These are phyloP conservation scores for Sinocyclocheilus rhinocerous DNA, from an alignment of 2,113 vertebrate species.

Conservation along the genomic window DNA sequence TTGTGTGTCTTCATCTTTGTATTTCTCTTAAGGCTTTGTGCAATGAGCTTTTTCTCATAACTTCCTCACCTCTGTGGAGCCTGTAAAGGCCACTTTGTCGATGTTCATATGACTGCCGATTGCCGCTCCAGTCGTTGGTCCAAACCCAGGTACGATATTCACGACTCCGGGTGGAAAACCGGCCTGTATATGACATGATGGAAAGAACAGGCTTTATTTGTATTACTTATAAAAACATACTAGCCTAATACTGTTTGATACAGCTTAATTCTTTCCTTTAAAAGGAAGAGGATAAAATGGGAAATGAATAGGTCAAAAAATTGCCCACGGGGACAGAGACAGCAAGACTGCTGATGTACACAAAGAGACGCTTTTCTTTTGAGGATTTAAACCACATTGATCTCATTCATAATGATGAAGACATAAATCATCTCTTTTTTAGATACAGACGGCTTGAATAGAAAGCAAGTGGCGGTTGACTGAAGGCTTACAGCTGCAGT, in stretches of 20 bases:
- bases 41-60: neutral
- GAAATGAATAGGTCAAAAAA: slow-evolving; percentile 46
- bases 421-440: slow-evolving; percentile 1
- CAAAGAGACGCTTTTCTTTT: slow-evolving; percentile 31
- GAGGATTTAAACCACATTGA: slow-evolving; percentile 28
- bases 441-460: slow-evolving; percentile 13
- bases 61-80: slow-evolving; percentile 85
- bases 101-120: slow-evolving; percentile 87
- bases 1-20: neutral
- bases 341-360: slow-evolving; percentile 16
- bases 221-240: slow-evolving; percentile 41
- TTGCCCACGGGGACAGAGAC: slow-evolving; percentile 19
- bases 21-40: neutral
- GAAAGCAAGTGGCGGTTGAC: slow-evolving; percentile 2
- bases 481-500: slow-evolving; percentile 1
- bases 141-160: slow-evolving; percentile 92
- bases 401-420: slow-evolving; percentile 41
- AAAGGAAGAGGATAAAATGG: slow-evolving; percentile 33
- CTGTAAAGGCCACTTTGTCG: slow-evolving; percentile 93
- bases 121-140: slow-evolving; percentile 88
- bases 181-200: slow-evolving; percentile 73
- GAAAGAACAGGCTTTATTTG: slow-evolving; percentile 43
- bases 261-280: slow-evolving; percentile 35
- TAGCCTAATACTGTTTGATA: slow-evolving; percentile 21
- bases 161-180: slow-evolving; percentile 94